Percentiles rank a stretch among this genome's conserved stretches.
phyloP scores from a whole-genome alignment of 64 coral and sea anemone genomes.

The Montipora foliosa region DNA sequence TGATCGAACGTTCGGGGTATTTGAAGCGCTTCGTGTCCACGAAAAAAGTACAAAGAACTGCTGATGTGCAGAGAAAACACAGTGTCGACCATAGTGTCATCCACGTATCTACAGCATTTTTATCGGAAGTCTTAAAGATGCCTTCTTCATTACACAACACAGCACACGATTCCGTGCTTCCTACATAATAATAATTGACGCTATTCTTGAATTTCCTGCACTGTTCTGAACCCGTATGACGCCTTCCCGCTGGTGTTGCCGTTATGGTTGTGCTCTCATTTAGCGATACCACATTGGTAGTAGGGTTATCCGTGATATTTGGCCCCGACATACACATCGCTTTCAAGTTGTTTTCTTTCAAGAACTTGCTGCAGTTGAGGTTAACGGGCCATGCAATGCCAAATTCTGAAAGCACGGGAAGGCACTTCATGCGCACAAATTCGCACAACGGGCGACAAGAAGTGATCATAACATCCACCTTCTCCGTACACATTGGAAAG shows the following conservation, averaged over 20 bases:
- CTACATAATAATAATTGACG: slow-evolving; percentile 88
- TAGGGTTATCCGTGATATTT: slow-evolving; percentile 63
- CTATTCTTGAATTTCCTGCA: slow-evolving; percentile 98
- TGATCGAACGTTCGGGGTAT: slow-evolving; percentile 92
- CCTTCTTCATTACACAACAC: slow-evolving; percentile 94
- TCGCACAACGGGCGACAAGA: slow-evolving; percentile 96
- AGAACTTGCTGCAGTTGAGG: slow-evolving; percentile 92
- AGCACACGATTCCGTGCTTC: slow-evolving; percentile 85
- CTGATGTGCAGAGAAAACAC: slow-evolving; percentile 91
- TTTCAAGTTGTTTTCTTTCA: slow-evolving; percentile 67
- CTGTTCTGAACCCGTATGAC: slow-evolving; percentile 74
- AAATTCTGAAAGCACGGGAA: slow-evolving; percentile 81
- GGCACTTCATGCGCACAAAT: slow-evolving; percentile 76
- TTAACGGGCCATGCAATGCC: slow-evolving; percentile 82
- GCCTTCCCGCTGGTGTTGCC: neutral
- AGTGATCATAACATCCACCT: slow-evolving; percentile 74
- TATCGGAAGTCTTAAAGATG: slow-evolving; percentile 86
- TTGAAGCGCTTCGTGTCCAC: slow-evolving; percentile 87
- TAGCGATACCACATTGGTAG: neutral
- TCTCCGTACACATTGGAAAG: slow-evolving; percentile 88
- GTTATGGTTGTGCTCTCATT: slow-evolving; percentile 27
- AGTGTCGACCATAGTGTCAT: slow-evolving; percentile 91
- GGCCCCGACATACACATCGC: slow-evolving; percentile 98
- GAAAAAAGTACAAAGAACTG: slow-evolving; percentile 82
- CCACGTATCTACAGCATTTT: slow-evolving; percentile 87